phyloP scores from a whole-genome alignment of 2,797 vertebrate species.

The Cygnus olor region DNA sequence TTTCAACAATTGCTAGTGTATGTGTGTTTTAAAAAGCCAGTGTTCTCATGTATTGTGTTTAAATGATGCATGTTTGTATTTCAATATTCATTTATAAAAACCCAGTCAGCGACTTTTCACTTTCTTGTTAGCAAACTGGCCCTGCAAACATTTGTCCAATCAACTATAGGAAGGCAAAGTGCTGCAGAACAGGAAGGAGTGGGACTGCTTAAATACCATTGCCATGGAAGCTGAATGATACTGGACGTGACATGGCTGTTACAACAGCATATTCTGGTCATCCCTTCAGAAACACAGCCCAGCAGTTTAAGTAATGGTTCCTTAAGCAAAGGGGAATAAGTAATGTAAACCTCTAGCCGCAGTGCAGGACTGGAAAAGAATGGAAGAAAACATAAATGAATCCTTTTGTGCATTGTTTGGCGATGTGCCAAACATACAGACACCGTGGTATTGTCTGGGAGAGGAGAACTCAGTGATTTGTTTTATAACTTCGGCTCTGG shows the following conservation, averaged over 20 bases:
- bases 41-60: not conserved
- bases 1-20: not conserved
- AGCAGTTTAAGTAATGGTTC: not conserved
- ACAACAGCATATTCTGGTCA: not conserved
- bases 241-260: not conserved
- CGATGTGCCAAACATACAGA: not conserved
- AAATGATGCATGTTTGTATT: not conserved
- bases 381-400: not conserved
- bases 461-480: not conserved
- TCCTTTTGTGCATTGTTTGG: not conserved
- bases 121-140: not conserved
- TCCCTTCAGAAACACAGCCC: not conserved
- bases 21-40: not conserved
- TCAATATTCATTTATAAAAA: not conserved
- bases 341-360: not conserved
- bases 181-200: not conserved
- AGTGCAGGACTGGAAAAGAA: not conserved
- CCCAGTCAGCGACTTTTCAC: not conserved
- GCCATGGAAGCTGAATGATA: slow-evolving; percentile 1
- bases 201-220: slow-evolving; percentile 11
- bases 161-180: not conserved
- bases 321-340: not conserved
- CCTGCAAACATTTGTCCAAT: not conserved
- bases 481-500: not conserved
- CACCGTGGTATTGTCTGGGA: not conserved